Evolutionary conservation across 1,140 invertebrate genomes (phyloP).

Genomic region (Brachionus rubens): DNA sequence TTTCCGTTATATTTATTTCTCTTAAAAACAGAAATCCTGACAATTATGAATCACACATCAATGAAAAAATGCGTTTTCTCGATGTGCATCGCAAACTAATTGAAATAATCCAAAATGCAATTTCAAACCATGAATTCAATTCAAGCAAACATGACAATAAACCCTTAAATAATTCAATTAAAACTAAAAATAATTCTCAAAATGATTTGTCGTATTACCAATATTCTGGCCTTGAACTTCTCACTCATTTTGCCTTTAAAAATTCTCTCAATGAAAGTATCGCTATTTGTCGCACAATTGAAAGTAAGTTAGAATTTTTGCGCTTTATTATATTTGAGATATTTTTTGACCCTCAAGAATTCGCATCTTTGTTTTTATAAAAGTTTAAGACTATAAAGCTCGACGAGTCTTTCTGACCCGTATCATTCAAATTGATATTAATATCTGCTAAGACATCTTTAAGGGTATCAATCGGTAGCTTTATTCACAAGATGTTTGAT

Average conservation of each 20-base stretch:
- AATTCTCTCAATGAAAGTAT: conserved; percentile 29
- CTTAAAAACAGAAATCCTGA: conserved; percentile 8
- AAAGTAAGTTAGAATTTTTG: conserved; percentile 14
- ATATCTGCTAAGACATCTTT: too few relatives aligned
- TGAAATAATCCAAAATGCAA: conserved; percentile 33
- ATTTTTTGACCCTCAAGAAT: too few relatives aligned
- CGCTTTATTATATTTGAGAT: too few relatives aligned
- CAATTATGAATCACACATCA: conserved; percentile 1
- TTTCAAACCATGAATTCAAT: background rate
- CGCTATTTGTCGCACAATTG: background rate
- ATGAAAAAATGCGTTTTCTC: background rate
- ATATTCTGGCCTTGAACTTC: conserved; percentile 11
- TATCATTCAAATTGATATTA: too few relatives aligned
- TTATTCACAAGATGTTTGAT: too few relatives aligned
- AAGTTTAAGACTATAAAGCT: too few relatives aligned
- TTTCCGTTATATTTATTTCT: background rate
- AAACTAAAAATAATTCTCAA: background rate
- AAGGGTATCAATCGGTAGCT: too few relatives aligned
- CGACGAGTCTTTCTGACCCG: too few relatives aligned
- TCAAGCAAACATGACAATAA: background rate
- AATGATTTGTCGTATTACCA: conserved; percentile 22
- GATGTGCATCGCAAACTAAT: conserved; percentile 16
- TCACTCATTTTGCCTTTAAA: conserved; percentile 40
- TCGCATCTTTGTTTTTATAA: too few relatives aligned
- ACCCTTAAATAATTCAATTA: background rate